Base-by-base conservation (phyloP, 2,113 vertebrate genomes). In the Regulus satrapa region DNA sequence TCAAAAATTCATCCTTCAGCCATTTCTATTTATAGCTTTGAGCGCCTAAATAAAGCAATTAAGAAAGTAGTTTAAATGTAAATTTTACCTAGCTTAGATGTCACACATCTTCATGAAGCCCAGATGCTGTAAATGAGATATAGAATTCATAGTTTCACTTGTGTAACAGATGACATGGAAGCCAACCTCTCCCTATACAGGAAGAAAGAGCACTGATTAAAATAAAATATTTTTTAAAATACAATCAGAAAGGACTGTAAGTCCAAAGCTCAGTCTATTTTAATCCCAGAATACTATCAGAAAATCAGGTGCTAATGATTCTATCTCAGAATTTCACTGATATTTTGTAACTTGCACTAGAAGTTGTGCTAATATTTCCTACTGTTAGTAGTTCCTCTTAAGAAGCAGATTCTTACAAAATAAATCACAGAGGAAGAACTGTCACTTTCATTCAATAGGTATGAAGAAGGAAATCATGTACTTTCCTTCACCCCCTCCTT, bases 171-270 rank as follows among this genome's bases (percentile, higher is more conserved):
- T 51, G 23, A n/a, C 88, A 78, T 23, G 46, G 79, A 58, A 63
- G 16, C 2, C 21, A 79, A 21, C 8, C 15, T 89, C 31, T 59
- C 23, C 49, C 41, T 79, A 9, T 10, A 45, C 0, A 79, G 48
- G 29, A 92, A 82, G 36, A 79, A 72, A 55, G 6, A 55, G 8
- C 10, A 46, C 16, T 5, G 20, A 76, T 52, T 64, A 87, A 84
- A 69, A 72, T 34, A 43, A 66, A 74, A 56, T 24, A 43, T 8
- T 25, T 0, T 0, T 1, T 8, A 41, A 64, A 78, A 31, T 34
- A 23, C 38, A 19, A 40, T 16, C 9, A 51, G 11, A 56, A 69
- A 58, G 7, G 15, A 51, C 29, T 36, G 5, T 8, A 85, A 85
- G 5, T 18, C 12, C 20, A 29, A 74, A 63, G 8, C 6, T 78